phyloP scores from a whole-genome alignment of 2,888 invertebrate species.

The Sympetrum striolatum region DNA sequence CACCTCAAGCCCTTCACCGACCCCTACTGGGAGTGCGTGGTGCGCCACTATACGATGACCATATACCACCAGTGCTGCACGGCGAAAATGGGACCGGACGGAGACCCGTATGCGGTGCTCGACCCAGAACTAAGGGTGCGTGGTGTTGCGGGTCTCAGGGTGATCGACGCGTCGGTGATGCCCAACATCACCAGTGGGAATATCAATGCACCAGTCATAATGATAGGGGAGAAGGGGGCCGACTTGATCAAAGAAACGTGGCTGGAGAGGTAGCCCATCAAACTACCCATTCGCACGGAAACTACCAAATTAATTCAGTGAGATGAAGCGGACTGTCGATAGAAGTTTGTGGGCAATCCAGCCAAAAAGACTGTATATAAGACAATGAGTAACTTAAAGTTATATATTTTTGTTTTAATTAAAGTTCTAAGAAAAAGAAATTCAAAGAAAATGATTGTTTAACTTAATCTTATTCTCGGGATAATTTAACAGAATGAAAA shows the following conservation, averaged over 20 bases:
- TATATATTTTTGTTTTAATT: background rate
- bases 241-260: conserved; percentile 80
- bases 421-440: no score
- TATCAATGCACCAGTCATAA: conserved; percentile 85
- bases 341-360: background rate
- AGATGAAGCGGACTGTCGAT: no score
- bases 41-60: conserved; percentile 85
- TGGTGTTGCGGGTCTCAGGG: conserved; percentile 76
- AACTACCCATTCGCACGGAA: background rate
- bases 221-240: conserved; percentile 87
- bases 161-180: conserved; percentile 89
- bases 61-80: conserved; percentile 87
- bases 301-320: no score
- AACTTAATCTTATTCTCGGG: no score
- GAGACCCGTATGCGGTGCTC: conserved; percentile 81
- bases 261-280: conserved; percentile 56
- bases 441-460: no score
- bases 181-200: conserved; percentile 86
- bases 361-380: background rate
- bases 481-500: no score
- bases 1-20: conserved; percentile 79
- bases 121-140: conserved; percentile 78
- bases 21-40: conserved; percentile 85
- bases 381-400: background rate
- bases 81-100: conserved; percentile 81